Base-by-base conservation (phyloP, 2,797 vertebrate species). In the Xenopus petersii region DNA sequence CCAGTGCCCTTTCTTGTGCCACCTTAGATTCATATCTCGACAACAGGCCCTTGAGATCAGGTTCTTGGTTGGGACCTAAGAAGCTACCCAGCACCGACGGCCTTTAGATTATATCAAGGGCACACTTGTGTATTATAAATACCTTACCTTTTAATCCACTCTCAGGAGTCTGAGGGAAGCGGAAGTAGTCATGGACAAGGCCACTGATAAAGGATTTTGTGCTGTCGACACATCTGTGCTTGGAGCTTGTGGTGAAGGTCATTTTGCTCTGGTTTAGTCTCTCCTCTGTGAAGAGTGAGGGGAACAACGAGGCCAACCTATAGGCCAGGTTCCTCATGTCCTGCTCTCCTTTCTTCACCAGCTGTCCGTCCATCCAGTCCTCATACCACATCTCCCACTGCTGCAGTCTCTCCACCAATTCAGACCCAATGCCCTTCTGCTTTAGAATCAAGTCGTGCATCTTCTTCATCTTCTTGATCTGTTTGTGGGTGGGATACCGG, bases 311-410 rank as follows among this genome's bases (percentile, higher is more conserved):
- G 8, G 88, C 82, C 55, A 95, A 82, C 1, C 95, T 89, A 13
- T 51, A 6, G 0, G 95, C 94, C 77, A 97, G 81, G 64, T 84
- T 83, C 55, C 81, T 82, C 74, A 94, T 93, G 80, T 96, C 95
- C 2, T 88, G 83, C 64, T 88, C 75, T 1, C 95, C 94, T 75
- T 94, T 93, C 74, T 83, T 79, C 80, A 93, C 95, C 56, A 97
- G 88, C 78, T 89, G 84, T 63, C 95, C 95, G 81, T 96, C 95
- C 94, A 96, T 93, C 83, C 94, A 92, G 64, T 93, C 93, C 0
- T 89, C 91, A 83, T 92, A 96, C 92, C 93, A 93, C 87, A 92
- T 88, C 21, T 88, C 79, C 94, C 94, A 95, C 13, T 78, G 77
- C 58, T 21, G 81, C 49, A 94, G 86, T 15, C 61, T 65, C 4